Evolutionary conservation across 2,113 vertebrate species (phyloP).

Genomic region (Sturnira hondurensis): DNA sequence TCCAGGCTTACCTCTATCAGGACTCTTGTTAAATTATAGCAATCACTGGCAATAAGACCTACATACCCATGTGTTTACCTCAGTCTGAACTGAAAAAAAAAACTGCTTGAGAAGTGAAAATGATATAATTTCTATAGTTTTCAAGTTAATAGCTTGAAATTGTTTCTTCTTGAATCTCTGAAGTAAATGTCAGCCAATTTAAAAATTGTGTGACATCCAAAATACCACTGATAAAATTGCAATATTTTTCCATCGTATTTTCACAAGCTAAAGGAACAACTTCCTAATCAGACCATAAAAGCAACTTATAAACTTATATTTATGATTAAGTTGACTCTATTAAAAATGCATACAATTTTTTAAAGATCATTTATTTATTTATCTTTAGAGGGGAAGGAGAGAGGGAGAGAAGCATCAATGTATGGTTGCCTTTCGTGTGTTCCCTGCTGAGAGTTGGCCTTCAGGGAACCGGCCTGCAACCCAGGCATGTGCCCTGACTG

Average conservation of each 20-base stretch:
- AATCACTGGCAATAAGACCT: background rate
- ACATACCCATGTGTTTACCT: background rate
- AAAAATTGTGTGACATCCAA: background rate
- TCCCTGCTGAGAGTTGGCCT: too few relatives aligned
- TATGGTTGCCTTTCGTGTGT: too few relatives aligned
- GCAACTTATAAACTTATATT: background rate
- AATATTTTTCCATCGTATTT: background rate
- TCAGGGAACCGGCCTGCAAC: too few relatives aligned
- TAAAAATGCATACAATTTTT: background rate
- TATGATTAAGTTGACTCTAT: background rate
- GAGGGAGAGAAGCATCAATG: too few relatives aligned
- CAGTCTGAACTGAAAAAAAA: background rate
- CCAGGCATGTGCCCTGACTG: too few relatives aligned
- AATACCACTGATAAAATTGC: background rate
- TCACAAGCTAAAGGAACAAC: slow-evolving; percentile 4
- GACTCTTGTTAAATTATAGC: background rate
- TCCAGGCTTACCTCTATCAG: background rate
- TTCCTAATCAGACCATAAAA: background rate
- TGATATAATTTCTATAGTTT: background rate
- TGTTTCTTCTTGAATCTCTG: slow-evolving; percentile 3
- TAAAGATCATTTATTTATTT: too few relatives aligned
- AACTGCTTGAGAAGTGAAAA: background rate
- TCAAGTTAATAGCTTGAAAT: background rate
- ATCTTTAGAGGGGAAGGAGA: too few relatives aligned
- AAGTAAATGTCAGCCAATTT: background rate